A percentile compares a stretch with the other conserved stretches of the same genome.
Evolutionary conservation across 2,888 invertebrate genomes (phyloP).

Genomic region (Kuschelorhynchus macadamiae): DNA sequence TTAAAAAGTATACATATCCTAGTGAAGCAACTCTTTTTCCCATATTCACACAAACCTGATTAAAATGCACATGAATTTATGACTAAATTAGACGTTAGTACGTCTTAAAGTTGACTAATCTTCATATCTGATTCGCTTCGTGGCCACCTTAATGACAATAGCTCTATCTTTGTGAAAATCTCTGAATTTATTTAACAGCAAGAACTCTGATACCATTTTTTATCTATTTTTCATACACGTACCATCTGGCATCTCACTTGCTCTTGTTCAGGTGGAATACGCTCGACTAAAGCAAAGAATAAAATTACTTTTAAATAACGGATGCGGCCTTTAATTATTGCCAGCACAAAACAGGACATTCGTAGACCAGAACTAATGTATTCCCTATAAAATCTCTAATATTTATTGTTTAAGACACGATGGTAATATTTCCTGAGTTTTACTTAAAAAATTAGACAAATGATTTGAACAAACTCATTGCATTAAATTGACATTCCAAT

Average conservation of each 20-base stretch:
- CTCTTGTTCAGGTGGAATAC: neutral
- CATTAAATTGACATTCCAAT: conserved; percentile 32
- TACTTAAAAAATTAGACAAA: conserved; percentile 55
- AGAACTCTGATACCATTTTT: conserved; percentile 60
- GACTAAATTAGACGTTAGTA: conserved; percentile 64
- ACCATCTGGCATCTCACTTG: conserved; percentile 8
- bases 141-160: conserved; percentile 65
- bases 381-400: conserved; percentile 64
- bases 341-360: conserved; percentile 63
- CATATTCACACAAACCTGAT: conserved; percentile 64
- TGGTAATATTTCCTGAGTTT: conserved; percentile 59
- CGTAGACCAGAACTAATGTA: conserved; percentile 65
- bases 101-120: conserved; percentile 64
- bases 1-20: too few relatives aligned
- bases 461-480: conserved; percentile 22
- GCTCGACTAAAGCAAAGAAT: conserved; percentile 53
- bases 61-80: conserved; percentile 64
- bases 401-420: conserved; percentile 63
- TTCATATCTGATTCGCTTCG: conserved; percentile 66
- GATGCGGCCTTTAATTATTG: conserved; percentile 64
- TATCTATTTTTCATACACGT: conserved; percentile 25
- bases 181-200: conserved; percentile 64
- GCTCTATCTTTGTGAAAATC: conserved; percentile 64
- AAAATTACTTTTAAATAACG: conserved; percentile 63
- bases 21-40: too few relatives aligned